phyloP scores from a whole-genome alignment of 2,888 invertebrate species.

The Danaus chrysippus region DNA sequence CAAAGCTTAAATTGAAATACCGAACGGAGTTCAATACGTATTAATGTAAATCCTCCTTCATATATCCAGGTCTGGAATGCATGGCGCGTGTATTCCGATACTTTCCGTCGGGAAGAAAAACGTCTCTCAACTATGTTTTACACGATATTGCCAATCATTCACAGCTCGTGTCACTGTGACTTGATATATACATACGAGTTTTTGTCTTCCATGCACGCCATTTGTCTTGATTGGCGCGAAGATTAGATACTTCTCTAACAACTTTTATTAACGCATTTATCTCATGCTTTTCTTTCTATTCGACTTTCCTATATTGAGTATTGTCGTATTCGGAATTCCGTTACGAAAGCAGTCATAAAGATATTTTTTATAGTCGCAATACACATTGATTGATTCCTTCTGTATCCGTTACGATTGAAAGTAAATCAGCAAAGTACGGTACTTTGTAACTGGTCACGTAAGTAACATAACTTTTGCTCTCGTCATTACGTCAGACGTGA shows the following conservation, averaged over 20 bases:
- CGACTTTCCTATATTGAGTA: background rate
- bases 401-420: slow-evolving; percentile 21
- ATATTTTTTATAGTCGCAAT: background rate
- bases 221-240: slow-evolving; percentile 40
- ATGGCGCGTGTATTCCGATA: slow-evolving; percentile 32
- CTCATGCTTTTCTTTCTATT: slow-evolving; percentile 19
- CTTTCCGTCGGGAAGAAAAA: slow-evolving; percentile 33
- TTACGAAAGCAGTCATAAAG: background rate
- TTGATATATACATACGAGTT: slow-evolving; percentile 33
- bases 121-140: slow-evolving; percentile 38
- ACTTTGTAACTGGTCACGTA: slow-evolving; percentile 65
- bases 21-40: slow-evolving; percentile 7
- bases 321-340: slow-evolving; percentile 1
- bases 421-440: slow-evolving; percentile 38
- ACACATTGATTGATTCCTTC: slow-evolving; percentile 14
- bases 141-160: slow-evolving; percentile 41
- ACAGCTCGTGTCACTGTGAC: slow-evolving; percentile 36
- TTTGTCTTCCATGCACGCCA: slow-evolving; percentile 34
- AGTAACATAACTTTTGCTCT: slow-evolving; percentile 73
- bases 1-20: slow-evolving; percentile 5
- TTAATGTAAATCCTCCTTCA: slow-evolving; percentile 17
- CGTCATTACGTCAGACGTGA: slow-evolving; percentile 76
- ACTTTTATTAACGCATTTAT: slow-evolving; percentile 34
- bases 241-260: slow-evolving; percentile 35
- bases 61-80: slow-evolving; percentile 28